Base-by-base conservation (phyloP, 2,797 vertebrate species). In the Eupleurogrammus muticus region DNA sequence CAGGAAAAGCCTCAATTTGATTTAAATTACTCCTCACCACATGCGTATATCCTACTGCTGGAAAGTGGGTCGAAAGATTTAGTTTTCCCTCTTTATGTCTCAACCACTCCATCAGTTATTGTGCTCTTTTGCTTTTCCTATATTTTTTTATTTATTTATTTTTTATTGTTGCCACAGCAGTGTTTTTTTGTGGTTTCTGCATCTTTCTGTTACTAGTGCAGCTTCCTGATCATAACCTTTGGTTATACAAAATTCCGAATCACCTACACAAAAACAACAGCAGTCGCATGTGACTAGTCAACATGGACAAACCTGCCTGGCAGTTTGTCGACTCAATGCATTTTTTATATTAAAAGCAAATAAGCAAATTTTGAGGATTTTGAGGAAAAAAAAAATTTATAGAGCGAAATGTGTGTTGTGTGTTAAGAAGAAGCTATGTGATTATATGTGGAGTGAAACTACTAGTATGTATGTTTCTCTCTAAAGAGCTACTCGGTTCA, bases 1-100 rank as follows among this genome's bases (percentile, higher is more conserved):
- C 57, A 74, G 62, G n/a, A 66, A 69, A 65, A 73, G 40, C 73
- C 48, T 58, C 47, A 35, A 44, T 70, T 69, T 62, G 7, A 65
- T 46, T 14, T 35, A 59, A 64, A 50, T 23, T 21, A 5, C 49
- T 54, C 24, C 49, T 11, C 23, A 49, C 47, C 42, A 51, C 42
- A 21, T 70, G 61, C 6, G 1, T 5, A 16, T 59, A 70, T 54
- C 53, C 70, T 56, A 2, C 28, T 20, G 64, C 34, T 70, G 61
- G 70, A 71, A 71, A 48, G 52, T 42, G 14, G 16, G 40, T 5
- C 3, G 38, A 5, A 5, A 2, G 56, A 9, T 48, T 47, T 12
- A 64, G 49, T 53, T 63, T 67, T 59, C 40, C 49, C 38, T 40
- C 28, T 40, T 50, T n/a, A 17, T 47, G 47, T 66, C 65, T 53